Conservation (phyloP, 23 tunicate species). For the Phallusia fumigata region DNA sequence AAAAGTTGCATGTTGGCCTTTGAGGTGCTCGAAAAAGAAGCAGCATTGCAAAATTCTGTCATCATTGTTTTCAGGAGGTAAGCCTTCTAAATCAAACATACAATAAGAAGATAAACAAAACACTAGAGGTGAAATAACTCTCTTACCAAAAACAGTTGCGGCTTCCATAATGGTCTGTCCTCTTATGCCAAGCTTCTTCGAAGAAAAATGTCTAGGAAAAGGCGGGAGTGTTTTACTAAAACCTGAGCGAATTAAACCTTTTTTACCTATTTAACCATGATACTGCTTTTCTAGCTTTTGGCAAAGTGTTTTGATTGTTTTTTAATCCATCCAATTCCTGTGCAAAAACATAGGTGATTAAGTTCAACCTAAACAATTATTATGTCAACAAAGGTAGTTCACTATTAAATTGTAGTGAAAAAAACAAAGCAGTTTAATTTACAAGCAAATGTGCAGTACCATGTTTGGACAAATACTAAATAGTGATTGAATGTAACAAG, state of each 20-base stretch:
- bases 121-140: not conserved
- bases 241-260: too few relatives aligned
- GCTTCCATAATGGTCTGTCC: conserved; percentile 74
- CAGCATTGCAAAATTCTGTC: conserved; percentile 60
- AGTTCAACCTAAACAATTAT: too few relatives aligned
- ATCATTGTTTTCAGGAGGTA: conserved; percentile 35
- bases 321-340: conserved; percentile 57
- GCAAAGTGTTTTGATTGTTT: not conserved
- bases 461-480: too few relatives aligned
- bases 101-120: not conserved
- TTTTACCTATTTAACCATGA: conserved; percentile 43
- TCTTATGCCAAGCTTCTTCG: conserved; percentile 40
- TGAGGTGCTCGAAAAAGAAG: conserved; percentile 31
- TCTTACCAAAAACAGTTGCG: conserved; percentile 40
- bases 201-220: conserved; percentile 30
- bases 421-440: too few relatives aligned
- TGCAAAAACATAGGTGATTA: too few relatives aligned
- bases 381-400: too few relatives aligned
- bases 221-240: too few relatives aligned
- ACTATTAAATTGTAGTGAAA: too few relatives aligned
- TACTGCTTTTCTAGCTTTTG: conserved; percentile 38
- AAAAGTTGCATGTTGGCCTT: conserved; percentile 12
- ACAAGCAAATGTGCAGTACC: too few relatives aligned
- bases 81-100: conserved; percentile 28
- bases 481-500: too few relatives aligned